Base-by-base conservation (phyloP, 2,888 invertebrate genomes). In the Malthinus flaveolus region DNA sequence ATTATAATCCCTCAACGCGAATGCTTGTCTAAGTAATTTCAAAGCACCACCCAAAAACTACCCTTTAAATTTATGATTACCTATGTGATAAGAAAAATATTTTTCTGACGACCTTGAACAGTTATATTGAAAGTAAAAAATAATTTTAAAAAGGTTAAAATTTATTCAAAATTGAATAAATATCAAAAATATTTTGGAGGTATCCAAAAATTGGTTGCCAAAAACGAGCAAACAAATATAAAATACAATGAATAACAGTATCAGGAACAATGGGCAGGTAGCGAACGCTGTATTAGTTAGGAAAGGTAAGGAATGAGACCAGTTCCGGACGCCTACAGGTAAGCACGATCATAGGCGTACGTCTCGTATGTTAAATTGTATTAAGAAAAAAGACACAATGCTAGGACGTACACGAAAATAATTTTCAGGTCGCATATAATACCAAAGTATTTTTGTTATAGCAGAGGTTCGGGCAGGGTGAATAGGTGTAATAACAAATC, bases 301-400 rank as follows among this genome's bases (percentile, higher is more conserved):
- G 72, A 66, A 71, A 72, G 72, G 72, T 71, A 71, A 71, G 70
- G 71, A 69, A 69, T 71, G 69, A 67, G 69, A 71, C 72, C 72
- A 71, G 71, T 71, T 72, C 70, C 68, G 70, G 70, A 68, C 66
- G 66, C 67, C 68, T 60, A 66, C 68, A 59, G 64, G 47, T 55
- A 49, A 47, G 48, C 36, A 32, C 31, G 33, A 57, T 45, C 33
- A 39, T 50, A 49, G 44, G 32, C 33, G 15, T 32, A 23, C 33
- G 9, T 53, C 33, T 33, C n/a, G 31, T 49, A 44, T 35, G 44
- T 33, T 39, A 49, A 34, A 35, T 32, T 9, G 15, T 31, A 8
- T 7, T 9, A 13, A 42, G 11, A 36, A 48, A 39, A 32, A 54
- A 39, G 49, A 54, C 37, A 45, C 46, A 32, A 11, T 10, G 15